Percentiles rank a stretch among this genome's conserved stretches.
phyloP scores from a whole-genome alignment of 2,797 vertebrate genomes.

The Monodelphis domestica region DNA sequence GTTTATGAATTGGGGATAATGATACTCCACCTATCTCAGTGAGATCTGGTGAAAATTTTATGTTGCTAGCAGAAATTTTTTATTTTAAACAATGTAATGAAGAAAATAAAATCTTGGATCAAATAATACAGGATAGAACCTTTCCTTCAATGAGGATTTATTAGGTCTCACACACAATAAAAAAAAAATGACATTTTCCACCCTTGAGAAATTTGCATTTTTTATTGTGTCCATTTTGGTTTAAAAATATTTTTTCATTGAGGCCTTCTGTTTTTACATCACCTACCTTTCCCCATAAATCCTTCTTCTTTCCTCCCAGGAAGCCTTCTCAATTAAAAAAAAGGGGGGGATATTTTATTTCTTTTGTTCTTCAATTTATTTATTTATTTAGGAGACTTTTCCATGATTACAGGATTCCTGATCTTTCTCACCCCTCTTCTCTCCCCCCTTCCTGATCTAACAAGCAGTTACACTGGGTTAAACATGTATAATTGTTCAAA shows the following conservation, averaged over 20 bases:
- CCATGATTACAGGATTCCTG: too few relatives aligned
- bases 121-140: neutral
- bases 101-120: neutral
- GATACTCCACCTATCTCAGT: neutral
- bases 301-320: neutral
- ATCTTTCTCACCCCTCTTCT: too few relatives aligned
- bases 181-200: neutral
- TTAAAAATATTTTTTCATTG: neutral
- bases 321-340: neutral
- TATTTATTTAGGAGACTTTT: too few relatives aligned
- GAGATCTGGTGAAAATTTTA: neutral
- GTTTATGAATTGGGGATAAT: neutral
- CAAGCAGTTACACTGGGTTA: too few relatives aligned
- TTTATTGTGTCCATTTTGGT: neutral
- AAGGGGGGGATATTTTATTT: too few relatives aligned
- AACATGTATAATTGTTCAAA: too few relatives aligned
- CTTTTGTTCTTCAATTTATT: too few relatives aligned
- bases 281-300: neutral
- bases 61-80: neutral
- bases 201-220: neutral
- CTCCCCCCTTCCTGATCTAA: too few relatives aligned
- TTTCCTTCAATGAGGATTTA: slow-evolving; percentile 4
- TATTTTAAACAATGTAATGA: neutral
- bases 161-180: neutral
- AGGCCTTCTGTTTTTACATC: neutral